A percentile compares a stretch with the other conserved stretches of the same genome.
phyloP scores from a whole-genome alignment of 2,888 invertebrate species.

The Bimastos eiseni region DNA sequence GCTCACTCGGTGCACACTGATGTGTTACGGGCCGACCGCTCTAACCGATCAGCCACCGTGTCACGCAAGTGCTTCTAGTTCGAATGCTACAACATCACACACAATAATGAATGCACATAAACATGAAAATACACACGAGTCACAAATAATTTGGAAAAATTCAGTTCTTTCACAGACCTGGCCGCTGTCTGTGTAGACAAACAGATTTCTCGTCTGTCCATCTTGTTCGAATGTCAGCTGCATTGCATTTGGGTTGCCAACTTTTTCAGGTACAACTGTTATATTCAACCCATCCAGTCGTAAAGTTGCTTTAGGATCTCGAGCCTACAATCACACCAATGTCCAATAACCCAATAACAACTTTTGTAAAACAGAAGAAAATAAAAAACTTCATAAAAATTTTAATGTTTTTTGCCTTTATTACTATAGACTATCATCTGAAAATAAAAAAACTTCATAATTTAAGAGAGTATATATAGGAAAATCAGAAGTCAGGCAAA shows the following conservation, averaged over 20 bases:
- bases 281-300: slow-evolving; percentile 43
- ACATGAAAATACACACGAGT: background rate
- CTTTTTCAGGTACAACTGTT: slow-evolving; percentile 42
- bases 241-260: slow-evolving; percentile 59
- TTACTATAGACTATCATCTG: no score
- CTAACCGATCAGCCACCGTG: no score
- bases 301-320: slow-evolving; percentile 42
- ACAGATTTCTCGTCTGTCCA: slow-evolving; percentile 83
- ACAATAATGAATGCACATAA: background rate
- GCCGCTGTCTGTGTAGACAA: slow-evolving; percentile 82
- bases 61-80: no score
- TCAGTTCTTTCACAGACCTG: slow-evolving; percentile 64
- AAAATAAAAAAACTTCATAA: background rate
- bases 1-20: no score
- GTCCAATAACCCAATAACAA: no score
- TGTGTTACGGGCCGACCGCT: no score
- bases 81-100: background rate
- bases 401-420: no score
- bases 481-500: background rate
- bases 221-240: slow-evolving; percentile 84
- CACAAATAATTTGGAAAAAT: background rate
- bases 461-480: background rate
- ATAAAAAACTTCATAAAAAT: background rate
- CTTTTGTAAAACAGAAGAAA: background rate
- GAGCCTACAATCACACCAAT: slow-evolving; percentile 35